Evolutionary conservation across 2,888 invertebrate species (phyloP).

Genomic region (Andrena hattorfiana): DNA sequence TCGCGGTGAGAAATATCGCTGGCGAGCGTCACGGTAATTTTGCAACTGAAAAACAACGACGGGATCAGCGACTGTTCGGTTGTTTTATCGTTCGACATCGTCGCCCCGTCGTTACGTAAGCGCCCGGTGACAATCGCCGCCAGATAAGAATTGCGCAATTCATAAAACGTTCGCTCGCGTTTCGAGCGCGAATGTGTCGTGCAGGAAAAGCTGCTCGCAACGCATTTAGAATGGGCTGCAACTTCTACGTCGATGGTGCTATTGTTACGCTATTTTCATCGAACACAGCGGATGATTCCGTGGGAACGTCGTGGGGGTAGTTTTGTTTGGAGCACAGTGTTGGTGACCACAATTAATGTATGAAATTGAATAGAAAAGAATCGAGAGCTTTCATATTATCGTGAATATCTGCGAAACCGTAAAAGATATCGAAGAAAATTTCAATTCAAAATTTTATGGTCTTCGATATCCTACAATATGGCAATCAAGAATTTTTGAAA

Average conservation of each 20-base stretch:
- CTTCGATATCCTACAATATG: too few species aligned
- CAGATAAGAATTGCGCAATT: constrained; percentile 43
- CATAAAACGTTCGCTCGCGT: constrained; percentile 10
- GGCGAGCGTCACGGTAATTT: neutral
- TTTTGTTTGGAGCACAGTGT: neutral
- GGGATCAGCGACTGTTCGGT: neutral
- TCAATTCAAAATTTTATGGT: too few species aligned
- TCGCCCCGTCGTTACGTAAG: constrained; percentile 29
- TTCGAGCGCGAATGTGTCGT: neutral
- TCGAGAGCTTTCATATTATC: too few species aligned
- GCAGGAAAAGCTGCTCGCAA: neutral
- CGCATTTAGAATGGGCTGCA: neutral
- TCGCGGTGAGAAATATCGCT: neutral
- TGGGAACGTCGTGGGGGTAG: neutral
- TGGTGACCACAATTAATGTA: neutral
- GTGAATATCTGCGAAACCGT: too few species aligned
- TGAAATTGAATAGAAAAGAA: neutral
- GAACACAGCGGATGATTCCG: neutral
- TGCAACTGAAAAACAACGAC: constrained; percentile 2
- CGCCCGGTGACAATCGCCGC: constrained; percentile 10
- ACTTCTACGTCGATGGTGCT: neutral
- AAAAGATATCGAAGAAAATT: too few species aligned
- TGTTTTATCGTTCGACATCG: constrained; percentile 36
- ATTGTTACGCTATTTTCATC: neutral
- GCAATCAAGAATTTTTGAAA: too few species aligned